A percentile compares a stretch with the other conserved stretches of the same genome.
phyloP scores from a whole-genome alignment of 2,797 vertebrate species.

The Microtus californicus region DNA sequence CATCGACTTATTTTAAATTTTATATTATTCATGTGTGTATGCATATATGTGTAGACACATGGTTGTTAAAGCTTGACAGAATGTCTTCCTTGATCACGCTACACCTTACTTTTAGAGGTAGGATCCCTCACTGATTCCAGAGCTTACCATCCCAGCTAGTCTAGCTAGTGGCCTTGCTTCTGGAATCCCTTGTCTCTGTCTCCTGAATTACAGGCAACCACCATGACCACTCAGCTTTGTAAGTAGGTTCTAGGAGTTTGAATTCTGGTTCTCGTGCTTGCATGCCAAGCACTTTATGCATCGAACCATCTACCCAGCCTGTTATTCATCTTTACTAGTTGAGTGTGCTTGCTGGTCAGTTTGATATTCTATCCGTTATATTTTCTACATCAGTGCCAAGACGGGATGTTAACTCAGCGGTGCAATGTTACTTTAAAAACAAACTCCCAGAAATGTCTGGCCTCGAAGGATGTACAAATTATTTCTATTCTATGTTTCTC shows the following conservation, averaged over 20 bases:
- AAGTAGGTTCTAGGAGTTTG: neutral
- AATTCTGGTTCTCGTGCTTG: neutral
- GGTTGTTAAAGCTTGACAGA: neutral
- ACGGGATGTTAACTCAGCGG: neutral
- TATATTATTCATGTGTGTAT: neutral
- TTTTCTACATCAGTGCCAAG: neutral
- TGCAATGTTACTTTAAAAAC: neutral
- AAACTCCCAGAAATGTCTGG: neutral
- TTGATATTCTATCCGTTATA: neutral
- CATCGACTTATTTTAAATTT: neutral
- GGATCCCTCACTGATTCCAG: neutral
- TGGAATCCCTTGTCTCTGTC: neutral
- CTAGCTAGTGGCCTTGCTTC: neutral
- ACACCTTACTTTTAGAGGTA: neutral
- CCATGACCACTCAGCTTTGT: neutral
- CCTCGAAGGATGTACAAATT: neutral
- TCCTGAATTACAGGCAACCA: neutral
- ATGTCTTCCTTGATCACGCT: neutral
- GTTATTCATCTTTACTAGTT: neutral
- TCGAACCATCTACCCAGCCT: neutral
- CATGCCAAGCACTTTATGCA: neutral
- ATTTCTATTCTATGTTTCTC: slow-evolving; percentile 5
- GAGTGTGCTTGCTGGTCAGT: neutral
- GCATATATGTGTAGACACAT: neutral
- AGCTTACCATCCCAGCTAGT: neutral